These are phyloP conservation scores for Neoascia interrupta DNA, from an alignment of 2,888 invertebrate genomes.

Conservation along the genomic window DNA sequence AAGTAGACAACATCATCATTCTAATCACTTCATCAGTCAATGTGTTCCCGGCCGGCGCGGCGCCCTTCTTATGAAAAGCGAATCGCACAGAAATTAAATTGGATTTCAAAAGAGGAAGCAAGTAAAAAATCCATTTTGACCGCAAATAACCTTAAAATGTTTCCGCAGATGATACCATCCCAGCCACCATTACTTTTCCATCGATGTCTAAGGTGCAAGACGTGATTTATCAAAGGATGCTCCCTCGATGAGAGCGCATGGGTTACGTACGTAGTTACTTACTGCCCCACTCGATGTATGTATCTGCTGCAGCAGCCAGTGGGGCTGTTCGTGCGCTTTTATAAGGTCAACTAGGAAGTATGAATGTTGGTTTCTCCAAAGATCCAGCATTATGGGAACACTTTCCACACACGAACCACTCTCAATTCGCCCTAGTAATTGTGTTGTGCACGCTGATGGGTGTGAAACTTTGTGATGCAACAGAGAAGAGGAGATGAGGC, in stretches of 20 bases:
- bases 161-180: conserved; percentile 58
- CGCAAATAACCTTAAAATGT: conserved; percentile 50
- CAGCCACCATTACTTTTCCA: background rate
- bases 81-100: conserved; percentile 52
- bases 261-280: too few relatives aligned
- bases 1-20: conserved; percentile 43
- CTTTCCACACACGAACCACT: conserved; percentile 20
- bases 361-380: conserved; percentile 32
- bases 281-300: background rate
- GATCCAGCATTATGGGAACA: conserved; percentile 42
- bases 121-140: conserved; percentile 51
- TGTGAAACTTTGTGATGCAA: conserved; percentile 17
- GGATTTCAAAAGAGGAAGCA: conserved; percentile 35
- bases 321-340: conserved; percentile 59
- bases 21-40: conserved; percentile 1
- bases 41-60: conserved; percentile 1
- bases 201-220: conserved; percentile 64
- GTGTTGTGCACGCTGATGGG: conserved; percentile 14
- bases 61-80: conserved; percentile 2
- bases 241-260: conserved; percentile 40
- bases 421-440: background rate
- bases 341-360: conserved; percentile 67
- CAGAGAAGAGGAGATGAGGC: background rate
- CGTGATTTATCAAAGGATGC: conserved; percentile 66
- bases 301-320: conserved; percentile 28